Percentiles rank a stretch among this genome's conserved stretches.
These are phyloP conservation scores for Aphelinus atriplicis DNA, from an alignment of 1,140 invertebrate species.

Conservation along the genomic window DNA sequence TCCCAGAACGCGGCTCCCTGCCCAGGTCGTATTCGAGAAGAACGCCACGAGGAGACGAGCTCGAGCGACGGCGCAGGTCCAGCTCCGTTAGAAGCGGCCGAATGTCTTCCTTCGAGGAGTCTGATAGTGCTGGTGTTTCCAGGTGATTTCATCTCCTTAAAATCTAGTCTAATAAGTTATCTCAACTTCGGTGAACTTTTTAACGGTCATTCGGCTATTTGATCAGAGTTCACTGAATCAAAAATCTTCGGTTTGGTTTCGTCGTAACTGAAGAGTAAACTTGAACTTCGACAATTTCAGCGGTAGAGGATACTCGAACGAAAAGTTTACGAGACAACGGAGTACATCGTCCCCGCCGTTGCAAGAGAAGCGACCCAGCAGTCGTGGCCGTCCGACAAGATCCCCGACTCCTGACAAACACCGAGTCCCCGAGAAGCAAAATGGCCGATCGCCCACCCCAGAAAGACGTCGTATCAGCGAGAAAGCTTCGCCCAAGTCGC, in stretches of 20 bases:
- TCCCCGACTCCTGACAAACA: constrained; percentile 25
- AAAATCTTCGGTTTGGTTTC: too few relatives aligned
- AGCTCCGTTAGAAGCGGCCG: constrained; percentile 38
- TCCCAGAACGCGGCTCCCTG: constrained; percentile 9
- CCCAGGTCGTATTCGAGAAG: constrained; percentile 14
- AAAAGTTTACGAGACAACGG: constrained; percentile 1
- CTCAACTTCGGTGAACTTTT: too few relatives aligned
- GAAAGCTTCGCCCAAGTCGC: neutral
- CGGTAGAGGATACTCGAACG: neutral
- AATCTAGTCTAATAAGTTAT: too few relatives aligned
- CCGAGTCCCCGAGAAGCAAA: neutral
- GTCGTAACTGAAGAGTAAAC: too few relatives aligned
- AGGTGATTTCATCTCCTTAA: neutral
- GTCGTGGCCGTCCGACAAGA: neutral
- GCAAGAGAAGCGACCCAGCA: neutral
- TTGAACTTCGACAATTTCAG: too few relatives aligned
- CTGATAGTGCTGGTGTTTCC: neutral
- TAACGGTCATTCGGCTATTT: too few relatives aligned
- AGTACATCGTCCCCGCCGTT: constrained; percentile 9
- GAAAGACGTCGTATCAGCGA: neutral
- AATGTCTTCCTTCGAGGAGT: constrained; percentile 40
- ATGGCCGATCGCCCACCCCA: constrained; percentile 4
- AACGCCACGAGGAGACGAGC: neutral
- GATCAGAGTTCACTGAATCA: too few relatives aligned
- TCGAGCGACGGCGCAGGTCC: constrained; percentile 31